Evolutionary conservation across 2,888 invertebrate species (phyloP).

Genomic region (Nymphalis c-album): DNA sequence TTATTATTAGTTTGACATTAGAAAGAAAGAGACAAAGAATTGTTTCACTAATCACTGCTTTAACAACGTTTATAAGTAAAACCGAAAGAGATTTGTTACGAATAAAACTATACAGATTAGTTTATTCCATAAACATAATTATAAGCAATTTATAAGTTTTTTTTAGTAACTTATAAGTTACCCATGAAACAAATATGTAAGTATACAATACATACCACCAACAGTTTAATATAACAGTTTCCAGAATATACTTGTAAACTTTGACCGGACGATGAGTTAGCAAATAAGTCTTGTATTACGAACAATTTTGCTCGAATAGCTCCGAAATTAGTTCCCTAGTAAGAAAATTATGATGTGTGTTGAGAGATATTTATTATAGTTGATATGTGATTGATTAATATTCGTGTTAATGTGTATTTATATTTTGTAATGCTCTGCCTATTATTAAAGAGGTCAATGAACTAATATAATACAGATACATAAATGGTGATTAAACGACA

Average conservation of each 20-base stretch:
- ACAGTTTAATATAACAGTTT: neutral
- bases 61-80: no score
- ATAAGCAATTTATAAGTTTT: no score
- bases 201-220: neutral
- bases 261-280: slow-evolving; percentile 3
- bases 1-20: no score
- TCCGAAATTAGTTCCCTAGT: neutral
- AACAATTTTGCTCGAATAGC: slow-evolving; percentile 3
- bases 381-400: neutral
- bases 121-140: no score
- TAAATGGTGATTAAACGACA: no score
- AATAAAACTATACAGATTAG: no score
- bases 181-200: no score
- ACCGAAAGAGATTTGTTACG: no score
- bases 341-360: neutral
- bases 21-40: no score
- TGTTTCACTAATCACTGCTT: no score
- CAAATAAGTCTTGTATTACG: slow-evolving; percentile 5
- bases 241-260: slow-evolving; percentile 3
- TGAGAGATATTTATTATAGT: neutral
- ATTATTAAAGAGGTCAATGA: neutral
- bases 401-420: neutral
- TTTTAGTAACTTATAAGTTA: no score
- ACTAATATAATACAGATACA: no score
- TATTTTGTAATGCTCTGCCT: neutral